Percentiles rank a stretch among this genome's conserved stretches.
Evolutionary conservation across 2,113 vertebrate genomes (phyloP).

Genomic region (Lampris megalopsis): DNA sequence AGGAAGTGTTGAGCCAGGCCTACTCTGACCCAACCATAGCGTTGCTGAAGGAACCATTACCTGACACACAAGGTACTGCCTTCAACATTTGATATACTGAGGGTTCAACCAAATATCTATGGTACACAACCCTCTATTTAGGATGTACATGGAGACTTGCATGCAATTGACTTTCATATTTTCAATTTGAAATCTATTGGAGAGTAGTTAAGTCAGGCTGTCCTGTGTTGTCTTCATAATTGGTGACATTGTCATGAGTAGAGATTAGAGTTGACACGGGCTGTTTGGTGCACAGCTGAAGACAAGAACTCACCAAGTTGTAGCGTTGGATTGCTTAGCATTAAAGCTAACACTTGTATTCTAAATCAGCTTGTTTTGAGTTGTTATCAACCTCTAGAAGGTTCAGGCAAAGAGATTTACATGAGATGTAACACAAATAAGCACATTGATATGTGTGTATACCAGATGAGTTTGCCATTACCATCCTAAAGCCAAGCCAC

Average conservation of each 20-base stretch:
- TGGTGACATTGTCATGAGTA: too few species aligned
- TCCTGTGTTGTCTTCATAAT: too few species aligned
- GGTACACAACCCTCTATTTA: neutral
- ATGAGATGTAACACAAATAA: neutral
- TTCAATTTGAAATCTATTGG: too few species aligned
- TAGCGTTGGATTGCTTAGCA: too few species aligned
- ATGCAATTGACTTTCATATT: too few species aligned
- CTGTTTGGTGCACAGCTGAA: neutral
- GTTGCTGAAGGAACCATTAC: conserved; percentile 86
- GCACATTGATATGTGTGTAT: conserved; percentile 20
- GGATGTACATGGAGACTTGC: too few species aligned
- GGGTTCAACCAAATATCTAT: neutral
- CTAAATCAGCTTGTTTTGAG: too few species aligned
- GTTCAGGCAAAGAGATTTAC: neutral
- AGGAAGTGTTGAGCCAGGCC: conserved; percentile 78
- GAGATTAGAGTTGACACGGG: neutral
- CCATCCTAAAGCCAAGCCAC: conserved; percentile 84
- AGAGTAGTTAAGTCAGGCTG: too few species aligned
- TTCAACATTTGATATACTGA: neutral
- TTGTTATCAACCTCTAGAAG: neutral
- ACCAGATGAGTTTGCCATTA: conserved; percentile 85
- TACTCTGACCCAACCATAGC: conserved; percentile 78
- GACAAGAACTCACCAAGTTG: neutral
- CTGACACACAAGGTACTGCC: conserved; percentile 75
- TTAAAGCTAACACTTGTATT: too few species aligned